These are phyloP conservation scores for Schizopygopsis pylzovi DNA, from an alignment of 2,797 vertebrate genomes.

Conservation along the genomic window DNA sequence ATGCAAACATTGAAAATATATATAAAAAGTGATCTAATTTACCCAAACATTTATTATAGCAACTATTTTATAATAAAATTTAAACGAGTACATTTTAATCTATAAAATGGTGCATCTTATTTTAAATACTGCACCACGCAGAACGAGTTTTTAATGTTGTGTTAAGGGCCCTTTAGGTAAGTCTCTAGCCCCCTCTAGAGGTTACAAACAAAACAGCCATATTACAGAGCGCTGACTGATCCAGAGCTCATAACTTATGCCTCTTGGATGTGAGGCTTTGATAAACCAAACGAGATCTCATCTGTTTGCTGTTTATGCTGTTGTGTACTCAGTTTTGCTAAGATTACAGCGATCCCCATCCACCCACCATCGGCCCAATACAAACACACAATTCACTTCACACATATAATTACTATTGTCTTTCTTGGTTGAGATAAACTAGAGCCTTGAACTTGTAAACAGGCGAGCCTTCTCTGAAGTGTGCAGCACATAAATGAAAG, in stretches of 20 bases:
- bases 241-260: slow-evolving; percentile 23
- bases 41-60: not conserved
- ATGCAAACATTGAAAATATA: not conserved
- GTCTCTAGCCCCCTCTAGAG: slow-evolving; percentile 64
- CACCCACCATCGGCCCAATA: slow-evolving; percentile 49
- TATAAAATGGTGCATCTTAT: not conserved
- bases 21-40: not conserved
- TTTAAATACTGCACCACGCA: not conserved
- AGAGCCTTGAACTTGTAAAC: slow-evolving; percentile 47
- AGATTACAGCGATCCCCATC: slow-evolving; percentile 54
- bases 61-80: not conserved
- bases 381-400: slow-evolving; percentile 54
- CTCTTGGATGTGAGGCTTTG: slow-evolving; percentile 43
- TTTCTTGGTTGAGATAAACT: slow-evolving; percentile 46
- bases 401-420: slow-evolving; percentile 56
- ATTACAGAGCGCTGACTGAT: not conserved
- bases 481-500: slow-evolving; percentile 45
- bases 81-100: not conserved
- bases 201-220: slow-evolving; percentile 15
- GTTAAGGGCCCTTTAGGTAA: slow-evolving; percentile 30
- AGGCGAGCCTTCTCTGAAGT: slow-evolving; percentile 42
- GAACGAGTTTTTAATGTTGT: not conserved
- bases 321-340: slow-evolving; percentile 52
- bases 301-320: slow-evolving; percentile 53
- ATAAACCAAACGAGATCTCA: slow-evolving; percentile 52